phyloP scores from a whole-genome alignment of 1,140 invertebrate genomes.

The Vanessa tameamea region DNA sequence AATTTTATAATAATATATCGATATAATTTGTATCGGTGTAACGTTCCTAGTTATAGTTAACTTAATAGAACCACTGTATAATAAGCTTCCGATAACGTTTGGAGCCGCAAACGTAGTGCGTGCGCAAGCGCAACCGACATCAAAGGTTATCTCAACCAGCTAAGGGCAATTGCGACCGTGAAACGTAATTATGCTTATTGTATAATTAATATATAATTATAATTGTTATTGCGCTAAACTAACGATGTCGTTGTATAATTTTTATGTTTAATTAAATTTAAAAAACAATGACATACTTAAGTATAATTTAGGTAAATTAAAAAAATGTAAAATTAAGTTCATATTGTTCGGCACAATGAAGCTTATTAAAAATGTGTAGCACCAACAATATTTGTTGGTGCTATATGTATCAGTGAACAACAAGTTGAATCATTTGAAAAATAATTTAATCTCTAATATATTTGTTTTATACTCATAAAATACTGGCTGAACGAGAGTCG shows the following conservation, averaged over 20 bases:
- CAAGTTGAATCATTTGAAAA: too few relatives aligned
- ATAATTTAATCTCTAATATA: too few relatives aligned
- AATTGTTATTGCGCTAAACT: background rate
- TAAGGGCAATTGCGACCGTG: slow-evolving; percentile 31
- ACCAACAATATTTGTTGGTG: too few relatives aligned
- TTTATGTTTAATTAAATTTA: too few relatives aligned
- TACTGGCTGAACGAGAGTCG: too few relatives aligned
- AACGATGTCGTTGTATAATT: background rate
- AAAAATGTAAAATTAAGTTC: too few relatives aligned
- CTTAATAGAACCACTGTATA: slow-evolving; percentile 33
- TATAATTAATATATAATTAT: slow-evolving; percentile 30
- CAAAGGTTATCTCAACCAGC: slow-evolving; percentile 24
- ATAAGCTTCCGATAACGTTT: slow-evolving; percentile 36
- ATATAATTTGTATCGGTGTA: background rate
- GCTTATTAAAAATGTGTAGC: too few relatives aligned
- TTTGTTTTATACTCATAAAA: too few relatives aligned
- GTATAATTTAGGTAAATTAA: too few relatives aligned
- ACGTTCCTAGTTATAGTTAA: slow-evolving; percentile 29
- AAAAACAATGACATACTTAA: too few relatives aligned
- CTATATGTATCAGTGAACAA: too few relatives aligned
- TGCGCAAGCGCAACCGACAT: slow-evolving; percentile 18
- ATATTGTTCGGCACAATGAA: too few relatives aligned
- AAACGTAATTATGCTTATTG: slow-evolving; percentile 18
- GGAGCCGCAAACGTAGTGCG: slow-evolving; percentile 12
- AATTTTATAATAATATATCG: background rate